Evolutionary conservation across 1,140 invertebrate species (phyloP).

Genomic region (Drosophila novamexicana): DNA sequence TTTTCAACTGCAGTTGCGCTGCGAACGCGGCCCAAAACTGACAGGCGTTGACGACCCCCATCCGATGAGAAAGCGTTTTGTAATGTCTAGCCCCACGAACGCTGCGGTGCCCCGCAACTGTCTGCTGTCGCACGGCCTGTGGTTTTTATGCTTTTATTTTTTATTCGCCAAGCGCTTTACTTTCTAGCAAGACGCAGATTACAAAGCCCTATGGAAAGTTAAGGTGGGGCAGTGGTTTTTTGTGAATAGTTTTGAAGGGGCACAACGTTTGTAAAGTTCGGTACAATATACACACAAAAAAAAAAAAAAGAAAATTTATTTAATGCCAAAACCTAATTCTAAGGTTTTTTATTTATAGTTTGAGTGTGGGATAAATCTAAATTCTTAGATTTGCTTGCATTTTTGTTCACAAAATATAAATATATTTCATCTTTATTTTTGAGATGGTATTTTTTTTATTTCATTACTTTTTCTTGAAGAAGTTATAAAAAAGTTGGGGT

Average conservation of each 20-base stretch:
- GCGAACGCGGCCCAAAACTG: constrained; percentile 31
- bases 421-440: too few species aligned
- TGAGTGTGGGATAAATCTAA: not conserved
- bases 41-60: constrained; percentile 48
- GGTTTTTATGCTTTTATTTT: constrained; percentile 27
- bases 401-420: not conserved
- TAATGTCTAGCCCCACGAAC: constrained; percentile 35
- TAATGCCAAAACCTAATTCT: constrained; percentile 1
- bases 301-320: not conserved
- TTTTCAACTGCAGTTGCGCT: constrained; percentile 43
- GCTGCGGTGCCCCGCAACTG: constrained; percentile 11
- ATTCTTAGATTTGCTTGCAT: too few species aligned
- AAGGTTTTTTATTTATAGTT: not conserved
- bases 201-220: constrained; percentile 7
- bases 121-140: constrained; percentile 40
- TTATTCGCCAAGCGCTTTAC: constrained; percentile 26
- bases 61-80: constrained; percentile 24
- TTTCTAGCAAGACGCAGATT: constrained; percentile 9
- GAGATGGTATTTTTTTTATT: too few species aligned
- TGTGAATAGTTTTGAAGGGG: constrained; percentile 5
- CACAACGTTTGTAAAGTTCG: constrained; percentile 1
- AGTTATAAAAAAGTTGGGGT: too few species aligned
- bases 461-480: too few species aligned
- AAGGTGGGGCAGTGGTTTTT: not conserved
- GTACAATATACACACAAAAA: not conserved